These are phyloP conservation scores for Catamblyrhynchus diadema DNA, from an alignment of 2,797 vertebrate species.

Conservation along the genomic window DNA sequence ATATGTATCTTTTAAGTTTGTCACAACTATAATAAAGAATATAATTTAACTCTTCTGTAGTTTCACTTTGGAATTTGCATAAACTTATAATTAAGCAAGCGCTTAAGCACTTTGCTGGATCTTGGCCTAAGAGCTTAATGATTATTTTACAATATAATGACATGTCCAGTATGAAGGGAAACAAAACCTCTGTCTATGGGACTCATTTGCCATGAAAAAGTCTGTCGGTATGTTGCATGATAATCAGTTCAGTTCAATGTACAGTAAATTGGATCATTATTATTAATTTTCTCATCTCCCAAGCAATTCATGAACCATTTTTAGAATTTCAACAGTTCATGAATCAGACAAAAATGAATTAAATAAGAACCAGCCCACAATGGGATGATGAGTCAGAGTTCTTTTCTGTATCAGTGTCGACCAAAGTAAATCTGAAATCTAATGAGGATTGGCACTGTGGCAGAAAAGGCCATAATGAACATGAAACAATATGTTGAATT, in stretches of 20 bases:
- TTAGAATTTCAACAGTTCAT: constrained; percentile 79
- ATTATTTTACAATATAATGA: constrained; percentile 71
- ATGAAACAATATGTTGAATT: constrained; percentile 82
- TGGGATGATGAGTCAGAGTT: constrained; percentile 80
- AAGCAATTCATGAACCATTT: constrained; percentile 80
- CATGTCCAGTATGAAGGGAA: constrained; percentile 70
- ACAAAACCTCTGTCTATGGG: constrained; percentile 70
- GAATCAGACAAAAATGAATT: constrained; percentile 80
- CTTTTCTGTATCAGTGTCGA: constrained; percentile 74
- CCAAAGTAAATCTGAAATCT: constrained; percentile 78
- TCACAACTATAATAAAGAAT: not conserved
- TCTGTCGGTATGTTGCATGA: constrained; percentile 75
- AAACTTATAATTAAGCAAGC: constrained; percentile 53
- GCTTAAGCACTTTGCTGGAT: constrained; percentile 47
- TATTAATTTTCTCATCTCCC: constrained; percentile 81
- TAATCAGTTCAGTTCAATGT: constrained; percentile 79
- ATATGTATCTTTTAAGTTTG: not conserved
- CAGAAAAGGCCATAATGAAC: constrained; percentile 83
- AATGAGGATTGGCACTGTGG: constrained; percentile 76
- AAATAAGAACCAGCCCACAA: constrained; percentile 75
- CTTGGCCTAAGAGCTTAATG: constrained; percentile 65
- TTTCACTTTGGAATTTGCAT: constrained; percentile 25
- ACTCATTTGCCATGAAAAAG: constrained; percentile 70
- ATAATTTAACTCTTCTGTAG: constrained; percentile 8
- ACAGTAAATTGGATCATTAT: constrained; percentile 80